Conservation (phyloP, 2,888 invertebrate genomes). For the Fragum sueziense region DNA sequence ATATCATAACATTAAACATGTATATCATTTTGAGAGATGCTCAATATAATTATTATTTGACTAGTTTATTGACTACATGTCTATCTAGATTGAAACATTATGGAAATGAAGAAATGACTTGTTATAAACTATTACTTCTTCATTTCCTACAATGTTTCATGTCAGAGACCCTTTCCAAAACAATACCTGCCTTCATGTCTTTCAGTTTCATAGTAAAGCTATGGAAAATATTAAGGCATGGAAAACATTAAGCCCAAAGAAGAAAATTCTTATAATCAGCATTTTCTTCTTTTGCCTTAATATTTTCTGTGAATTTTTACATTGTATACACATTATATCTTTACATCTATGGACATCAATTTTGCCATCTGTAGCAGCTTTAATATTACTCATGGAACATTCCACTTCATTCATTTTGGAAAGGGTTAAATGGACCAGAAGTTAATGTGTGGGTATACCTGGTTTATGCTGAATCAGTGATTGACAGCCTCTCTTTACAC, state of each 20-base stretch:
- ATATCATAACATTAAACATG: too few relatives aligned
- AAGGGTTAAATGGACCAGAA: neutral
- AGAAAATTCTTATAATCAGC: neutral
- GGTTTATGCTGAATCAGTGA: neutral
- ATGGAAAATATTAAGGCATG: neutral
- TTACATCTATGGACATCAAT: neutral
- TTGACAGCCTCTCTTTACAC: neutral
- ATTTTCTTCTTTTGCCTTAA: constrained; percentile 4
- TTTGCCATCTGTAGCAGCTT: neutral
- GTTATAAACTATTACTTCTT: neutral
- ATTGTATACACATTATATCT: neutral
- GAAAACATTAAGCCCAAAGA: neutral
- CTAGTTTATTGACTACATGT: too few relatives aligned
- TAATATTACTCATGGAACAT: neutral
- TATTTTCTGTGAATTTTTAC: neutral
- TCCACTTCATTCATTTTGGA: neutral
- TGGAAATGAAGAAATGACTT: neutral
- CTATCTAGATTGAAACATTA: neutral
- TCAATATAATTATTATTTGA: too few relatives aligned
- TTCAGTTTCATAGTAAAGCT: neutral
- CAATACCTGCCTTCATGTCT: neutral
- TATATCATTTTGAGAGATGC: too few relatives aligned
- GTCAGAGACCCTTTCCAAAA: neutral
- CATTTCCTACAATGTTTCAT: neutral
- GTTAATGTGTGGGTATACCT: neutral